Conservation (phyloP, 64 coral and sea anemone genomes). For the Porites australiensis region DNA sequence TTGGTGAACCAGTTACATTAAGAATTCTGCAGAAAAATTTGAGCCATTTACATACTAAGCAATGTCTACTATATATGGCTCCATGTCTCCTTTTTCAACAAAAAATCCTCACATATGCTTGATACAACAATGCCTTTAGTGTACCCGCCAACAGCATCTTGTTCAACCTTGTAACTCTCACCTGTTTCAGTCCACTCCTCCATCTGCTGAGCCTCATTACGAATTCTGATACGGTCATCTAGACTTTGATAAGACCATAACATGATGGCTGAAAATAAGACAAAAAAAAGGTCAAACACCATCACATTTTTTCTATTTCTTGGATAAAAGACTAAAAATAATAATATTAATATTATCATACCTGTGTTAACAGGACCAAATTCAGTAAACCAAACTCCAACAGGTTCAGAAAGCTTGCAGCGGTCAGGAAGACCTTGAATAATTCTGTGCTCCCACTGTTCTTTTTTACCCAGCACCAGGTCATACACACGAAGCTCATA, state of each 20-base stretch:
- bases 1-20: no score
- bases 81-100: no score
- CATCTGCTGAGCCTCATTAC: background rate
- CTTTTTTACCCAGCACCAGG: constrained; percentile 61
- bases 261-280: constrained; percentile 9
- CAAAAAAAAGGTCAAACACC: background rate
- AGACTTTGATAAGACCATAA: constrained; percentile 52
- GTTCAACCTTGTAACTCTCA: background rate
- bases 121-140: no score
- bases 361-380: constrained; percentile 72
- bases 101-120: no score
- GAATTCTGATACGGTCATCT: constrained; percentile 53
- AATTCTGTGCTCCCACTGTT: constrained; percentile 69
- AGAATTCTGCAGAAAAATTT: no score
- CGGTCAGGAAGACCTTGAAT: constrained; percentile 64
- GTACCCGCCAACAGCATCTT: no score
- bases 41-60: no score
- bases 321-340: no score
- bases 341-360: background rate
- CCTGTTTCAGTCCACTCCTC: constrained; percentile 63
- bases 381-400: constrained; percentile 77
- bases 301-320: background rate
- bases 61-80: no score
- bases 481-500: constrained; percentile 71
- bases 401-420: constrained; percentile 62